Conservation (phyloP, 2,797 vertebrate genomes). For the Dipus sagitta region DNA sequence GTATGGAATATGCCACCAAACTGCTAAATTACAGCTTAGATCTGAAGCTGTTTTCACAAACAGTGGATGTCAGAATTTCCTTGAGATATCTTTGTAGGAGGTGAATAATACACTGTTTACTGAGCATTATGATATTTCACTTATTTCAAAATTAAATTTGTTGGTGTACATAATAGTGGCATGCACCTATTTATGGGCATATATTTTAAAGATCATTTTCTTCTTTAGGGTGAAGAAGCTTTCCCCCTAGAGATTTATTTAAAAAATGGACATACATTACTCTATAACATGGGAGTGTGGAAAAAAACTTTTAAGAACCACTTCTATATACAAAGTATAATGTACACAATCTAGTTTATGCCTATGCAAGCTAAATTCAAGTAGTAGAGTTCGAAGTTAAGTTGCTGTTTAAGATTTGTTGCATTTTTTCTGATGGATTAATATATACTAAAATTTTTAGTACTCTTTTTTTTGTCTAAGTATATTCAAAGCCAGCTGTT, state of each 20-base stretch:
- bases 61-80: neutral
- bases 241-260: neutral
- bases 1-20: neutral
- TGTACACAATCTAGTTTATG: neutral
- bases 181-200: neutral
- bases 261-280: constrained; percentile 1
- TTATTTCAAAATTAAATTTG: constrained; percentile 28
- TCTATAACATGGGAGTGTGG: neutral
- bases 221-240: neutral
- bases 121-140: neutral
- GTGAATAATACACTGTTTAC: neutral
- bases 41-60: constrained; percentile 36
- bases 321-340: neutral
- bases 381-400: neutral
- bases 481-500: neutral
- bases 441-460: neutral
- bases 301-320: constrained; percentile 9
- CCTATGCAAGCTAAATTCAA: neutral
- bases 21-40: neutral
- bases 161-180: neutral
- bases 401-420: neutral
- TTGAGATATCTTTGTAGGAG: neutral
- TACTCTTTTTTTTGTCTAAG: neutral
- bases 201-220: neutral
- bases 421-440: neutral